Evolutionary conservation across 2,113 vertebrate genomes (phyloP).

Genomic region (Origma solitaria): DNA sequence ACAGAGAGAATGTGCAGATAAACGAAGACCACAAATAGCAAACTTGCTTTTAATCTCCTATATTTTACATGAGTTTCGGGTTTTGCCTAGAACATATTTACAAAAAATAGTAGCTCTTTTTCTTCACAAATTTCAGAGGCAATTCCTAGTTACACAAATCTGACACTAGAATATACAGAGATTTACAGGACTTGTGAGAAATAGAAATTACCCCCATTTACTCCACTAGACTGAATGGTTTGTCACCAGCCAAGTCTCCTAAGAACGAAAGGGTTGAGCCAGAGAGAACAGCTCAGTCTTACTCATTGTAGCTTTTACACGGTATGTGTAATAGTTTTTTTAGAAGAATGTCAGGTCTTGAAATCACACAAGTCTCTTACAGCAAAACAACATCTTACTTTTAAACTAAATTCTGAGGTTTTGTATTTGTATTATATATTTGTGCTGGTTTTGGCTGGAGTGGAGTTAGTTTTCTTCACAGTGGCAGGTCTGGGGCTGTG

Average conservation of each 20-base stretch:
- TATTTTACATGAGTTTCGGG: not conserved
- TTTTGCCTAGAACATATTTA: not conserved
- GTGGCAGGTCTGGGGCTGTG: not conserved
- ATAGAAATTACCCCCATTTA: not conserved
- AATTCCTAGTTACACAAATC: not conserved
- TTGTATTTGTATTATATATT: not conserved
- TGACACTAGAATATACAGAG: not conserved
- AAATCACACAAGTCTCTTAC: not conserved
- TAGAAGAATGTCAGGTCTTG: not conserved
- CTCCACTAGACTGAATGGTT: not conserved
- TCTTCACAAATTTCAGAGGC: not conserved
- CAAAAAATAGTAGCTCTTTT: not conserved
- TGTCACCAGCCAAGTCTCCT: not conserved
- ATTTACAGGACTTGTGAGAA: not conserved
- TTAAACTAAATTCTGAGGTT: not conserved
- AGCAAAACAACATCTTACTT: not conserved
- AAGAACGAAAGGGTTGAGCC: not conserved
- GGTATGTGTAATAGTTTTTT: not conserved
- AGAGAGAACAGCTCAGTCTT: not conserved
- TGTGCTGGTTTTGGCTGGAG: not conserved
- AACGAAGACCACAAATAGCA: not conserved
- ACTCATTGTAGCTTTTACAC: accelerated
- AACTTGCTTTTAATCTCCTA: not conserved
- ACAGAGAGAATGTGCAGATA: not conserved
- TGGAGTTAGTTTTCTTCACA: not conserved